Conservation (phyloP, 2,888 invertebrate species). For the Cristatella mucedo region DNA sequence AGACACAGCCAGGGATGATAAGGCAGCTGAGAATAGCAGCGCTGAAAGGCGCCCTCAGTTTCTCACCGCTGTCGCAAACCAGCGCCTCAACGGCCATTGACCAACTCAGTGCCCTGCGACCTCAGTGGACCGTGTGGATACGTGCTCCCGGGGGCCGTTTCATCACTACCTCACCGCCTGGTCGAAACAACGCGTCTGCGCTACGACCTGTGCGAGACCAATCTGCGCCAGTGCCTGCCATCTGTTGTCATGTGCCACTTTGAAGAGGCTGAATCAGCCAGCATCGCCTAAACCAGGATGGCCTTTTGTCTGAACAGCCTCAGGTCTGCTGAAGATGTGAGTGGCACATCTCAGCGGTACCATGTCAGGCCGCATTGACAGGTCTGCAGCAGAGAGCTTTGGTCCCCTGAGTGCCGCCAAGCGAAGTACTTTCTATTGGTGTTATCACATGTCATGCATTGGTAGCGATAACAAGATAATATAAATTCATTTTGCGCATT, state of each 20-base stretch:
- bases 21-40: constrained; percentile 68
- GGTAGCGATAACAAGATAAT: too few relatives aligned
- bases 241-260: constrained; percentile 67
- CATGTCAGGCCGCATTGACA: too few relatives aligned
- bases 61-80: constrained; percentile 84
- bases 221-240: constrained; percentile 75
- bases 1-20: constrained; percentile 53
- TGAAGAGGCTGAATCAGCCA: constrained; percentile 54
- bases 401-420: too few relatives aligned
- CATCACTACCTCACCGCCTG: constrained; percentile 96
- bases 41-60: constrained; percentile 83
- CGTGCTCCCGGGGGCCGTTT: constrained; percentile 73
- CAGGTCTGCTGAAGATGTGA: constrained; percentile 66
- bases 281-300: constrained; percentile 75
- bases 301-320: constrained; percentile 81
- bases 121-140: constrained; percentile 53
- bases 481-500: too few relatives aligned
- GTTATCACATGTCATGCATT: too few relatives aligned
- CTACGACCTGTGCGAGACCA: constrained; percentile 77
- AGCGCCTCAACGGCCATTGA: constrained; percentile 85
- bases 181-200: constrained; percentile 82
- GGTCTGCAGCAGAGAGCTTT: too few relatives aligned
- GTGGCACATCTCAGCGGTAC: too few relatives aligned
- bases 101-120: constrained; percentile 48
- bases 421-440: too few relatives aligned